Evolutionary conservation across 2,888 invertebrate species (phyloP), one percentile per base, ranked within the genome.

Genomic region (Gymnosoma rotundatum): DNA sequence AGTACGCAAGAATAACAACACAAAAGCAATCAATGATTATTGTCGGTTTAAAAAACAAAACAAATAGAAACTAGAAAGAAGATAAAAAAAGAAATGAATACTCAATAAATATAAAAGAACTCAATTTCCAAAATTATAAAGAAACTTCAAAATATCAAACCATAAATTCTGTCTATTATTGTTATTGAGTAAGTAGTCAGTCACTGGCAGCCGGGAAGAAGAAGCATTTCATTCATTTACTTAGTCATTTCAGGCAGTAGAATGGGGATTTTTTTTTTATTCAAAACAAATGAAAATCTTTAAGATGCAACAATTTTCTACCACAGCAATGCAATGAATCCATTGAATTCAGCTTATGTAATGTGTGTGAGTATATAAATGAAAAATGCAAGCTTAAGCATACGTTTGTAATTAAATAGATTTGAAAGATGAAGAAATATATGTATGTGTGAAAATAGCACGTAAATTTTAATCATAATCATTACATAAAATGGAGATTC

Each of bases 1-100:
- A 64, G 18, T 52, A 67, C 66, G 66, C 66, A 58, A 60, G 36
- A 66, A 73, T 66, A 18, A 73, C 73, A 70, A 61, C 54, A 21
- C 48, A 76, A 61, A 72, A 69, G 67, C 64, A 84, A 84, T 84
- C 84, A 78, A 84, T 78, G 84, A 81, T 74, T 84, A 78, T 78
- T 81, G 81, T 73, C 52, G 70, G 69, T 61, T 48, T 83, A 60
- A 75, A 67, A 76, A 52, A 42, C 42, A 61, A 63, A 50, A 38
- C 25, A 42, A 72, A 45, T n/a, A 45, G 38, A 38, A 67, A 42
- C 14, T 20, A 20, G 8, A 32, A 32, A 32, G 6, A 32, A 32
- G 0, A 32, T 5, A 7, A 7, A 32, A 32, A 6, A 32, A 32
- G 0, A 32, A 32, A 32, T 0, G 54, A 48, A 48, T n/a, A 61